Evolutionary conservation across 1,140 invertebrate species (phyloP).

Genomic region (Aphaenogaster floridana): DNA sequence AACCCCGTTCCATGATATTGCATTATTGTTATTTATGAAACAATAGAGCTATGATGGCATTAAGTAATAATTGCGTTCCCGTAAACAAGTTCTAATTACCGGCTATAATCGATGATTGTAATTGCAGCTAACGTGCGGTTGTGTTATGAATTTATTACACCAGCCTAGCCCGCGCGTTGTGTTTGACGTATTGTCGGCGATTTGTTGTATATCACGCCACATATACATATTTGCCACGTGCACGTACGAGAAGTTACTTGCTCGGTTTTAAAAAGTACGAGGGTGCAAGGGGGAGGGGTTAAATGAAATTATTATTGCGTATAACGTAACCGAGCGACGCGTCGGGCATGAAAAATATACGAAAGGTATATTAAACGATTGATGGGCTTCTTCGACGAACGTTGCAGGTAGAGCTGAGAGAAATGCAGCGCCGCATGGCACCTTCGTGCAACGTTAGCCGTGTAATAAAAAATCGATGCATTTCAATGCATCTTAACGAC

Average conservation of each 20-base stretch:
- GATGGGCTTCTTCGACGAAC: constrained; percentile 12
- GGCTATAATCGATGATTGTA: constrained; percentile 51
- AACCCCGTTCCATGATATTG: background rate
- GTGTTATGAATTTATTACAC: constrained; percentile 54
- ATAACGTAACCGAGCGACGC: background rate
- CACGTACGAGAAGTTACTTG: background rate
- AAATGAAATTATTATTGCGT: background rate
- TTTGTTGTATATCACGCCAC: constrained; percentile 34
- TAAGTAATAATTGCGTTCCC: constrained; percentile 52
- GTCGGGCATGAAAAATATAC: background rate
- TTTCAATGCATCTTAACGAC: constrained; percentile 62
- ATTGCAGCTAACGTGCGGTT: constrained; percentile 45
- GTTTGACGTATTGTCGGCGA: constrained; percentile 43
- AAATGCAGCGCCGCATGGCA: background rate
- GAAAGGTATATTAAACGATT: background rate
- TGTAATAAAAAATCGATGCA: constrained; percentile 61
- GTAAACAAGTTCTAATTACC: constrained; percentile 57
- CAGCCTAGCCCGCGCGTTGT: background rate
- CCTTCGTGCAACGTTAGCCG: constrained; percentile 38
- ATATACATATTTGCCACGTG: background rate
- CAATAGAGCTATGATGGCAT: constrained; percentile 13
- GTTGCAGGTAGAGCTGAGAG: background rate
- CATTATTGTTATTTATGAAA: constrained; percentile 42
- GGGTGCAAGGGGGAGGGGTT: background rate
- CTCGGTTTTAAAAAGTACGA: background rate